Percentiles rank a stretch among this genome's conserved stretches.
These are phyloP conservation scores for Coracias cyanogaster DNA, from an alignment of 2,797 vertebrate genomes.

Conservation along the genomic window DNA sequence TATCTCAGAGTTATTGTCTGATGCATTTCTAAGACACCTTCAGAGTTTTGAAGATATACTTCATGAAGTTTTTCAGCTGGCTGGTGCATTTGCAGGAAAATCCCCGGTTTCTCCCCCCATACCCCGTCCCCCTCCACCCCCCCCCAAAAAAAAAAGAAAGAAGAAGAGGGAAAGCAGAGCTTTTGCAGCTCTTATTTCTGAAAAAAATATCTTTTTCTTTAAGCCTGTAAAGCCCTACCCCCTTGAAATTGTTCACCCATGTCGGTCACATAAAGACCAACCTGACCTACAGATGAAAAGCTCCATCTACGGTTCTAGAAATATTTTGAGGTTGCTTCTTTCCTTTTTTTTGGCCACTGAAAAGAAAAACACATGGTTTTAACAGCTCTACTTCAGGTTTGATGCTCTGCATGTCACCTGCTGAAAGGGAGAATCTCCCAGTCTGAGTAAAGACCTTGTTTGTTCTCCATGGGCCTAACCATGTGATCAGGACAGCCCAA, in stretches of 20 bases:
- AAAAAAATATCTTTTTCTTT: background rate
- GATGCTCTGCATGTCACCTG: background rate
- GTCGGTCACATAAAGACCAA: background rate
- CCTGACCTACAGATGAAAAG: background rate
- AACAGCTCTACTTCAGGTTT: background rate
- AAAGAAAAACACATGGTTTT: background rate
- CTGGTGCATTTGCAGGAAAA: background rate
- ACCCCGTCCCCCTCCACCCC: rapidly evolving
- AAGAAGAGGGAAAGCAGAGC: background rate
- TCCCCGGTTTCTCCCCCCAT: background rate
- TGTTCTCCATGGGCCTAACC: background rate
- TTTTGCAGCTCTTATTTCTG: background rate
- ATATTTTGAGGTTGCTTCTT: background rate
- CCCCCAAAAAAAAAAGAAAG: background rate
- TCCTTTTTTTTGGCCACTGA: background rate
- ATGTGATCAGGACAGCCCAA: background rate
- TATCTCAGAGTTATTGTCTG: background rate
- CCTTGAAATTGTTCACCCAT: background rate
- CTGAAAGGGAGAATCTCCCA: background rate
- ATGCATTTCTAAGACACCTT: background rate
- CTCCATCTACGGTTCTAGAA: background rate
- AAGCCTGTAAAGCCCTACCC: background rate
- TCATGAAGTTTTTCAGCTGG: background rate
- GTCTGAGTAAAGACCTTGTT: background rate
- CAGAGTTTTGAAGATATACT: background rate